Percentiles rank a stretch among this genome's conserved stretches.
phyloP scores from a whole-genome alignment of 1,140 invertebrate species.

The Conus ventricosus region DNA sequence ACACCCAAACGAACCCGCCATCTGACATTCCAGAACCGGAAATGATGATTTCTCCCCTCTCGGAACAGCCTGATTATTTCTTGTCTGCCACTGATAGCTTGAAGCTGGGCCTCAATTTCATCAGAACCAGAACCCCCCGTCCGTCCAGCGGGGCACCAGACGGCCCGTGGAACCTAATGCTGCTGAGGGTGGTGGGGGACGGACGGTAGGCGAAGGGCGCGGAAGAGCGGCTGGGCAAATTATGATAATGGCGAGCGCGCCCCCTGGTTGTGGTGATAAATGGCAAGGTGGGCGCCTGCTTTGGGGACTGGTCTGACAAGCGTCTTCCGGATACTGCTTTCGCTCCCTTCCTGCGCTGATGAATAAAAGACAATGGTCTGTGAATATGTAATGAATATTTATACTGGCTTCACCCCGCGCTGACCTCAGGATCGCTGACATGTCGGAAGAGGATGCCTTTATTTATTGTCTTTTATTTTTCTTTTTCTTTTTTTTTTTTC shows the following conservation, averaged over 20 bases:
- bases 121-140: not conserved
- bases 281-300: constrained; percentile 24
- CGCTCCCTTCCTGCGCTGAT: not conserved
- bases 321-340: not conserved
- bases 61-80: not conserved
- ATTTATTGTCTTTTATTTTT: not conserved
- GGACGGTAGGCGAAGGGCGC: not conserved
- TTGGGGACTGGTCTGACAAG: not conserved
- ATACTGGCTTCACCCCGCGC: not conserved
- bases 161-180: not conserved
- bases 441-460: not conserved
- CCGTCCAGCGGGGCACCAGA: not conserved
- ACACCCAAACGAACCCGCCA: not conserved
- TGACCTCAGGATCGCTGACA: not conserved
- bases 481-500: not conserved
- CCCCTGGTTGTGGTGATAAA: not conserved
- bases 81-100: not conserved
- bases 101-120: not conserved
- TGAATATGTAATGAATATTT: constrained; percentile 5
- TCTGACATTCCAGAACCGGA: constrained; percentile 1
- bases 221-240: not conserved
- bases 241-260: not conserved
- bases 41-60: not conserved
- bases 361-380: constrained; percentile 20
- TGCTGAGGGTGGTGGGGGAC: not conserved